Conservation (phyloP, 2,113 vertebrate species). For the Prunella fulvescens region DNA sequence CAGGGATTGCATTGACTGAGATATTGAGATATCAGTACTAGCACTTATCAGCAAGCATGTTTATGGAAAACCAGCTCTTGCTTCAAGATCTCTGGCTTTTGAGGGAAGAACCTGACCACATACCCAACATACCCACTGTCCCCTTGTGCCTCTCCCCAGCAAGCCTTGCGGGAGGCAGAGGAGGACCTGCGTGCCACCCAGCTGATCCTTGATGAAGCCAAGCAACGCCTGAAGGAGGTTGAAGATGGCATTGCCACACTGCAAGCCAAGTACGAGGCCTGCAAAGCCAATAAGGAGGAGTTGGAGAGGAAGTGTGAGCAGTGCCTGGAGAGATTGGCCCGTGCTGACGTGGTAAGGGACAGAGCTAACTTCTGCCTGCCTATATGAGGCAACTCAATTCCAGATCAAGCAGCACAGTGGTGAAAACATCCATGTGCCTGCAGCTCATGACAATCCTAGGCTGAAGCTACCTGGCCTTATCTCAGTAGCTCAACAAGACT, state of each 20-base stretch:
- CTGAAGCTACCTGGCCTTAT: background rate
- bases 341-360: constrained; percentile 78
- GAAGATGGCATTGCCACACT: constrained; percentile 79
- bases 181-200: constrained; percentile 84
- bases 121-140: background rate
- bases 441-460: background rate
- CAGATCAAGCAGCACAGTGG: background rate
- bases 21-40: background rate
- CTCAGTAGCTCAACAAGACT: background rate
- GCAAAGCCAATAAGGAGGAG: constrained; percentile 85
- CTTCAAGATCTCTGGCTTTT: background rate
- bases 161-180: constrained; percentile 81
- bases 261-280: constrained; percentile 82
- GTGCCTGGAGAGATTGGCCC: constrained; percentile 80
- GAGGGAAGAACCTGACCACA: background rate
- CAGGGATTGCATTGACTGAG: background rate
- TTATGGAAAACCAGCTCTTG: background rate
- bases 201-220: constrained; percentile 79
- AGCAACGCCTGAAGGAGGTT: constrained; percentile 72
- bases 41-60: background rate
- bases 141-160: constrained; percentile 53
- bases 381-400: background rate
- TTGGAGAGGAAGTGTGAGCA: constrained; percentile 84
- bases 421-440: background rate
- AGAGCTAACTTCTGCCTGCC: background rate